phyloP scores from a whole-genome alignment of 92 coral and sea anemone genomes.

The Bergia puertoricense region DNA sequence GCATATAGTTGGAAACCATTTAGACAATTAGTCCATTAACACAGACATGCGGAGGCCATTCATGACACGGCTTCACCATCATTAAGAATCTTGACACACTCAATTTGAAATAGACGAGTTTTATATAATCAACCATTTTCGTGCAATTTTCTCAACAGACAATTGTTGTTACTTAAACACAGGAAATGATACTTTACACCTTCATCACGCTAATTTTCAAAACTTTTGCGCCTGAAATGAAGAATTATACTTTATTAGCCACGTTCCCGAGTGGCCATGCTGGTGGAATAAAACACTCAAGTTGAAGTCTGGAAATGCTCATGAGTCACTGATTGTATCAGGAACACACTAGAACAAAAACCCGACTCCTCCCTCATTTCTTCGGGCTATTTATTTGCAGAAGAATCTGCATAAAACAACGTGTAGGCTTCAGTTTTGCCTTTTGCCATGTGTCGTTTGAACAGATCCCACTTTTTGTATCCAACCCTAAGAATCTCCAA shows the following conservation, averaged over 20 bases:
- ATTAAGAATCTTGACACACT: conserved; percentile 37
- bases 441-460: conserved; percentile 22
- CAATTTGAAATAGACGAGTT: conserved; percentile 26
- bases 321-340: conserved; percentile 3
- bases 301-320: background rate
- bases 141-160: conserved; percentile 45
- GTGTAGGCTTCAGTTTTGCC: conserved; percentile 2
- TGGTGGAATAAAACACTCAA: background rate
- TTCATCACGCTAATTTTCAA: conserved; percentile 32
- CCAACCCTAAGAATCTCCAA: background rate
- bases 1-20: conserved; percentile 55
- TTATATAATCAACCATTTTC: conserved; percentile 29
- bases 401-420: conserved; percentile 30
- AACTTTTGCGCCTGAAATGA: conserved; percentile 10
- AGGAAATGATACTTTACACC: conserved; percentile 16
- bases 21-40: conserved; percentile 68
- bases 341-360: background rate
- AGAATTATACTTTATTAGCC: background rate
- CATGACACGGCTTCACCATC: conserved; percentile 16
- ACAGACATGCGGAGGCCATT: conserved; percentile 36
- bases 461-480: background rate
- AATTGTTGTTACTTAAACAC: conserved; percentile 39
- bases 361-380: conserved; percentile 27
- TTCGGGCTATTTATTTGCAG: conserved; percentile 24
- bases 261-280: background rate